phyloP scores from a whole-genome alignment of 2,888 invertebrate genomes.

The Drosophila leonis region DNA sequence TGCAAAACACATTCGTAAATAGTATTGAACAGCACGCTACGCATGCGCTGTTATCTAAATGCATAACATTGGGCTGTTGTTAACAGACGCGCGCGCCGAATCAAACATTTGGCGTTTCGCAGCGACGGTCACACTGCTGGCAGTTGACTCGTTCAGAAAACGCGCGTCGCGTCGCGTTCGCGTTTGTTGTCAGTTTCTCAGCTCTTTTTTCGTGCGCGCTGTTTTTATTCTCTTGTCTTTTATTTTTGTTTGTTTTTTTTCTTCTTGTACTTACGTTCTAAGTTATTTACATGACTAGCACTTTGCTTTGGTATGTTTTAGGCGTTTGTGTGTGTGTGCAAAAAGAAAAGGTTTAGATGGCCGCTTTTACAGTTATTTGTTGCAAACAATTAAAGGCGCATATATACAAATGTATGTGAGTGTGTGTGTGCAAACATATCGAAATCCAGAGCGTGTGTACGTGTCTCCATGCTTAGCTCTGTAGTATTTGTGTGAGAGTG shows the following conservation, averaged over 20 bases:
- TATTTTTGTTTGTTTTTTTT: slow-evolving; percentile 27
- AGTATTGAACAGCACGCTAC: slow-evolving; percentile 58
- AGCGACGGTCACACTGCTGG: slow-evolving; percentile 52
- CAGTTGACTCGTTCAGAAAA: slow-evolving; percentile 59
- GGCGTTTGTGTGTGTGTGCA: slow-evolving; percentile 24
- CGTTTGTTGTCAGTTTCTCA: slow-evolving; percentile 66
- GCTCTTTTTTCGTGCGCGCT: slow-evolving; percentile 35
- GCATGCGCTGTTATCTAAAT: slow-evolving; percentile 67
- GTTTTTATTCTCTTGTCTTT: slow-evolving; percentile 36
- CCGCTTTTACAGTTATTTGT: slow-evolving; percentile 70
- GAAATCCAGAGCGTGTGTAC: slow-evolving; percentile 55
- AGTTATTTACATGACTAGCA: slow-evolving; percentile 26
- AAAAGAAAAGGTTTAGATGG: slow-evolving; percentile 31
- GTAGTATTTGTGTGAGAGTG: slow-evolving; percentile 25
- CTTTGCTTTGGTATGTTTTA: slow-evolving; percentile 36
- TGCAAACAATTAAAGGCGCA: slow-evolving; percentile 64
- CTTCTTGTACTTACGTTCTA: slow-evolving; percentile 16
- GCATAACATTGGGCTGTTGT: slow-evolving; percentile 43
- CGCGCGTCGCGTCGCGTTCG: slow-evolving; percentile 75
- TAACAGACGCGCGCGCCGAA: slow-evolving; percentile 52
- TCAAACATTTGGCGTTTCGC: slow-evolving; percentile 43
- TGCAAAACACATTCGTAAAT: slow-evolving; percentile 7
- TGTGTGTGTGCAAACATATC: slow-evolving; percentile 31
- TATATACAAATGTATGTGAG: background rate
- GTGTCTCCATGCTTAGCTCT: slow-evolving; percentile 43